These are phyloP conservation scores for Psilopogon haemacephalus DNA, from an alignment of 2,113 vertebrate species.

Conservation along the genomic window DNA sequence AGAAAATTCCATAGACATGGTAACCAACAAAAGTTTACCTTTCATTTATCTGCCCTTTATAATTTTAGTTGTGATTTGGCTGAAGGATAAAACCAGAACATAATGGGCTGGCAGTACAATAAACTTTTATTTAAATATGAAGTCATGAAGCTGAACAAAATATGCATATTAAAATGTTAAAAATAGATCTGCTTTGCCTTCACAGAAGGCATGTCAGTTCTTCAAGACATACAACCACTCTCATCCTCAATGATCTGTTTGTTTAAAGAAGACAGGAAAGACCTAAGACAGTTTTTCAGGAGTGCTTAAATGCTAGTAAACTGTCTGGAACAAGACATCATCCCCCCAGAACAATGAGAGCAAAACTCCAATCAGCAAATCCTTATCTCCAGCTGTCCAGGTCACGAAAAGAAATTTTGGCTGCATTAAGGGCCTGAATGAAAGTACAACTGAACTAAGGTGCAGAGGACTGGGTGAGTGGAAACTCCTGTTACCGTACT, in stretches of 20 bases:
- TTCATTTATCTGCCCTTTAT: neutral
- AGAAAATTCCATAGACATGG: neutral
- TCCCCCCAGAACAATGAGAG: neutral
- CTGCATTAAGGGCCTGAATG: neutral
- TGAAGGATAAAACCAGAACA: neutral
- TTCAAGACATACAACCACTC: neutral
- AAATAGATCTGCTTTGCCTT: neutral
- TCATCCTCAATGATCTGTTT: neutral
- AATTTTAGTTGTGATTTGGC: neutral
- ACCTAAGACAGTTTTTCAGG: neutral
- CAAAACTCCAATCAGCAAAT: neutral
- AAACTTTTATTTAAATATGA: neutral
- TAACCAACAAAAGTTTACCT: neutral
- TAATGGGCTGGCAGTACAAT: neutral
- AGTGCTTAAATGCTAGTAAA: neutral
- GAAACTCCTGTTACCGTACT: neutral
- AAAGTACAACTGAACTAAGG: neutral
- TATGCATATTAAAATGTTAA: neutral
- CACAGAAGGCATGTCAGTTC: neutral
- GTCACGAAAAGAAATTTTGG: neutral
- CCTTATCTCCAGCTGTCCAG: neutral
- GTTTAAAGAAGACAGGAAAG: neutral
- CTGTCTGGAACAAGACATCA: neutral
- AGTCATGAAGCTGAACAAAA: neutral
- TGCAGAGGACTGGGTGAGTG: no score